Conservation (phyloP, 2,113 vertebrate genomes). For the Cranoglanis bouderius region DNA sequence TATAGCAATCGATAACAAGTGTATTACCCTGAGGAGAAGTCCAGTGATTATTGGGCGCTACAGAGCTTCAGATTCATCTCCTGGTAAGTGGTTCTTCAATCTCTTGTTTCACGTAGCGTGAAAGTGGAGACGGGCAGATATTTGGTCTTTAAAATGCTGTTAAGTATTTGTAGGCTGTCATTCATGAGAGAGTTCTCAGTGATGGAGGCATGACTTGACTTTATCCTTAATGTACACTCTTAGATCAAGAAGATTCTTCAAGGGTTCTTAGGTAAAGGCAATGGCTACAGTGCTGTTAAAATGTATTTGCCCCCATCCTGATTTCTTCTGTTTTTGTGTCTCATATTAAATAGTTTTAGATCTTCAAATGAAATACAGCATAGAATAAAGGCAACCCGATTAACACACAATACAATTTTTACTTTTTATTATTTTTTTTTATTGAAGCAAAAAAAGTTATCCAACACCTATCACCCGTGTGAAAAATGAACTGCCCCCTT, state of each 20-base stretch:
- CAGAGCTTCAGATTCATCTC: neutral
- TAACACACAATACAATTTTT: no score
- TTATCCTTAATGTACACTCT: neutral
- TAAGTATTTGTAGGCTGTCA: neutral
- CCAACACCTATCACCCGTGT: no score
- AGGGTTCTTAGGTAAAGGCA: neutral
- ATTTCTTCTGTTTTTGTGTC: no score
- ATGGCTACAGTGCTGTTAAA: no score
- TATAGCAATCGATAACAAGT: conserved; percentile 6
- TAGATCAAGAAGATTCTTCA: neutral
- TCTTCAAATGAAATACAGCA: no score
- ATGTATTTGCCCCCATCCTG: no score
- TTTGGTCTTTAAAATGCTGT: neutral
- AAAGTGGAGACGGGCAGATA: neutral
- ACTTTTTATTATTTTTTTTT: no score
- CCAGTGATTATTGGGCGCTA: conserved; percentile 8
- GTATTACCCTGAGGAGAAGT: conserved; percentile 4
- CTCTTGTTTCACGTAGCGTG: neutral
- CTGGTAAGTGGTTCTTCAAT: conserved; percentile 1
- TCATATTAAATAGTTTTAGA: no score
- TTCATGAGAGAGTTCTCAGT: neutral
- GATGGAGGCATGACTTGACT: neutral
- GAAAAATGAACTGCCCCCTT: no score
- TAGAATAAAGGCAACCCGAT: no score
- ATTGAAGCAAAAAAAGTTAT: no score